Conservation (phyloP, 2,797 vertebrate genomes). For the Taenioides sp. region DNA sequence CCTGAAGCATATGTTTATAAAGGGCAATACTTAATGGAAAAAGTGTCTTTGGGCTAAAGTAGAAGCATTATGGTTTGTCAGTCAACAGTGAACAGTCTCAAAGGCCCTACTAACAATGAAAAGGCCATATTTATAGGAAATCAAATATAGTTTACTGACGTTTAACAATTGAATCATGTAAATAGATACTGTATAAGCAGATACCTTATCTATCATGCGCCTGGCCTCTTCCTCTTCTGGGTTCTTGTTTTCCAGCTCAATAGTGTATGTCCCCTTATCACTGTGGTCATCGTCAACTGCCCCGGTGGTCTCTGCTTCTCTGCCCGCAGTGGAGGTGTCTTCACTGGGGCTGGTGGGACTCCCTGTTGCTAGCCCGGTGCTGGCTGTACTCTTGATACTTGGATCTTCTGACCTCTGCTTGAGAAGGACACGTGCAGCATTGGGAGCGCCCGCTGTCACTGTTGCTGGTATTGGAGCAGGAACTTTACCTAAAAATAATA, state of each 20-base stretch:
- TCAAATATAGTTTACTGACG: neutral
- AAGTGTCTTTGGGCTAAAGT: constrained; percentile 43
- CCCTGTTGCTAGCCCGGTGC: constrained; percentile 84
- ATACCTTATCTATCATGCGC: constrained; percentile 96
- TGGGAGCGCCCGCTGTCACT: constrained; percentile 74
- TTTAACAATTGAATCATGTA: neutral
- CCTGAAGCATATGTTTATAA: constrained; percentile 44
- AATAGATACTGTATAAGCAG: neutral
- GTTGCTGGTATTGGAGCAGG: constrained; percentile 70
- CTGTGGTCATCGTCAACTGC: constrained; percentile 90
- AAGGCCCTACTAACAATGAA: constrained; percentile 25
- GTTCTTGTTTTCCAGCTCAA: constrained; percentile 92
- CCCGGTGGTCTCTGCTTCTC: constrained; percentile 49
- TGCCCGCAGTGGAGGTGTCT: constrained; percentile 76
- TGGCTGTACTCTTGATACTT: constrained; percentile 85
- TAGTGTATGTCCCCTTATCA: constrained; percentile 97
- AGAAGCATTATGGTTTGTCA: constrained; percentile 48
- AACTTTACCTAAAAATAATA: constrained; percentile 52
- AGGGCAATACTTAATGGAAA: constrained; percentile 43
- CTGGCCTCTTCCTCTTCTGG: constrained; percentile 93
- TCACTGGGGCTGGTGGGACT: constrained; percentile 79
- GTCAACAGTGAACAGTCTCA: constrained; percentile 32
- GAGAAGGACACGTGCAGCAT: constrained; percentile 81
- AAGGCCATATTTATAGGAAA: constrained; percentile 16
- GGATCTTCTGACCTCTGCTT: constrained; percentile 93